Evolutionary conservation across 2,797 vertebrate genomes (phyloP), one percentile per base, ranked within the genome.

Genomic region (Salmo trutta): DNA sequence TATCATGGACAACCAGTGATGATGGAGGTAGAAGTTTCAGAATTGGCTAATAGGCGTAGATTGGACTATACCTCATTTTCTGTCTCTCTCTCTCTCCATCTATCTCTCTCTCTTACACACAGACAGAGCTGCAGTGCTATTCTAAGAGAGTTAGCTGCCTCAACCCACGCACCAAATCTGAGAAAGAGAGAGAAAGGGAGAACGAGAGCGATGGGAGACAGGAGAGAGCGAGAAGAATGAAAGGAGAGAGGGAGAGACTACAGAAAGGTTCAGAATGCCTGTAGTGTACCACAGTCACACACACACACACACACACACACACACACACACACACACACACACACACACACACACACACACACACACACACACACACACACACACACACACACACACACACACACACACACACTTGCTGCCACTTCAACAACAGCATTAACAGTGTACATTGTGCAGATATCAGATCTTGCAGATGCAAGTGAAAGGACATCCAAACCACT

Each of bases 81-180:
- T 24, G 24, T 24, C 24, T 89, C 88, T 87, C 86, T 75, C 80
- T 87, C 82, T 76, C 85, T 90, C 89, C 88, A 89, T 91, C 75
- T 82, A 88, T 88, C 91, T 83, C 90, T 91, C 91, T 88, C 88
- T 47, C 10, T 47, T 47, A 64, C 56, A 41, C 71, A 53, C 91
- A 93, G 92, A 92, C 93, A 92, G 94, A 92, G 90, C 94, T 94
- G 94, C 94, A 94, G 88, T 95, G 94, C 94, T 95, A 95, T 95
- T 95, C 94, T 94, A 92, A 95, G 94, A 95, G 94, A 95, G 93
- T 93, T 94, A 93, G 93, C 93, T 93, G 93, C 93, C 89, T 93
- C 94, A 94, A 86, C 95, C 94, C 95, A 95, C 95, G 94, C 95
- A 94, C 91, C 77, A 89, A 94, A 94, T 94, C 93, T 88, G 93